These are phyloP conservation scores for Pachycephala philippinensis DNA, from an alignment of 2,113 vertebrate species.

Conservation along the genomic window DNA sequence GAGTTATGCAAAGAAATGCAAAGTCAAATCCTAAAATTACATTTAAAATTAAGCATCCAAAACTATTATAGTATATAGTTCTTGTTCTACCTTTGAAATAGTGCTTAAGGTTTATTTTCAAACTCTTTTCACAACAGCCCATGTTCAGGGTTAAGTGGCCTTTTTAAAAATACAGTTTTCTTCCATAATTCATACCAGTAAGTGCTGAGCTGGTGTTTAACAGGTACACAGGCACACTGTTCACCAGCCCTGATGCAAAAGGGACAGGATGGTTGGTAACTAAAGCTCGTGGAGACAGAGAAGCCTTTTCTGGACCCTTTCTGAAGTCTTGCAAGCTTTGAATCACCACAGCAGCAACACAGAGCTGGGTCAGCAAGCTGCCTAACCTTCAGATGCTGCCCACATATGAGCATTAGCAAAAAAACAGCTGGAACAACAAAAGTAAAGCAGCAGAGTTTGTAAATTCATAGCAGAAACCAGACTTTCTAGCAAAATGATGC, in stretches of 20 bases:
- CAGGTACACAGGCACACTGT: not conserved
- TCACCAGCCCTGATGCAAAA: not conserved
- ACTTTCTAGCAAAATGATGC: not conserved
- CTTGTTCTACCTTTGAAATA: not conserved
- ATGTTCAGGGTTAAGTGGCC: rapidly evolving
- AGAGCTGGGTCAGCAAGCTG: not conserved
- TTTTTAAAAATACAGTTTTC: not conserved
- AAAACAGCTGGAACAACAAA: not conserved
- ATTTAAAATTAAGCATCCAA: not conserved
- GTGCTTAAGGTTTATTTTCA: not conserved
- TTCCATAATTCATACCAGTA: not conserved
- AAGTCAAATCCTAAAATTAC: not conserved
- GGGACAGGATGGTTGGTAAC: not conserved
- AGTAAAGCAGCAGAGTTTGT: not conserved
- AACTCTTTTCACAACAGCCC: not conserved
- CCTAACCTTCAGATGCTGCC: not conserved
- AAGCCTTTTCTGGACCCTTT: not conserved
- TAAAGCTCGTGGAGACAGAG: not conserved
- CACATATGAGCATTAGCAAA: not conserved
- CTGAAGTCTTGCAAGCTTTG: not conserved
- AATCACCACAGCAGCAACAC: not conserved
- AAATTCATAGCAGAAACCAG: not conserved
- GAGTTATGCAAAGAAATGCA: not conserved
- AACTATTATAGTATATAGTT: not conserved
- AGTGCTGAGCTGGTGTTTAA: not conserved